Base-by-base conservation (phyloP, 1,140 invertebrate species). In the Solenopsis fugax region DNA sequence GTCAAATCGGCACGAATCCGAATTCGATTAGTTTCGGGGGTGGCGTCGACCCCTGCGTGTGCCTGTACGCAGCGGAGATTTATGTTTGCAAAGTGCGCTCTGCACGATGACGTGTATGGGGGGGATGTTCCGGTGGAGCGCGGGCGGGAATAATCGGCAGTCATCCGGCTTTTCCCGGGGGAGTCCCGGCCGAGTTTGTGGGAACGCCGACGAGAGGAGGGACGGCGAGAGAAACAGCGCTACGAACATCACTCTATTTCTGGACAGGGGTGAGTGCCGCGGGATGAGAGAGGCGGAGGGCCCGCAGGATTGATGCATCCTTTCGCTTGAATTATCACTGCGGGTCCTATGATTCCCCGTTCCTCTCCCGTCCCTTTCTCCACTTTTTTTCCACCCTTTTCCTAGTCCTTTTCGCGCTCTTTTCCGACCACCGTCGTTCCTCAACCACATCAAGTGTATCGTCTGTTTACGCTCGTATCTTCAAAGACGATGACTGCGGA, bases 401-500 rank as follows among this genome's bases (percentile, higher is more conserved):
- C 69, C 50, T 24, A 9, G 12, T 41, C 45, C 64, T 73, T 69
- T 81, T 82, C 71, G 37, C 75, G 80, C 41, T 54, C 48, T 78
- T 65, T 50, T 18, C 58, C 86, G 5, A 41, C 71, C 41, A 73
- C 65, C 50, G 86, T 91, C 91, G 92, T 89, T 91, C 81, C 71
- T 58, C 56, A 65, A 72, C 58, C 48, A 37, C 88, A 81, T 88
- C 89, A 88, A 92, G 88, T 93, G 91, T 93, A 94, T 94, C 91
- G 93, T 62, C 77, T 95, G 93, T 95, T 95, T 95, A 94, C 92
- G 87, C 89, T 94, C 93, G 89, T 94, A 95, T 94, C 92, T 94
- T 94, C 92, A 91, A 93, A 92, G 88, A 84, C 48, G 67, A 24
- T 78, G 78, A 60, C 41, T 67, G 34, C 77, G 48, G 62, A 87